These are phyloP conservation scores for Ectobius pallidus DNA, from an alignment of 2,888 invertebrate species.

Conservation along the genomic window DNA sequence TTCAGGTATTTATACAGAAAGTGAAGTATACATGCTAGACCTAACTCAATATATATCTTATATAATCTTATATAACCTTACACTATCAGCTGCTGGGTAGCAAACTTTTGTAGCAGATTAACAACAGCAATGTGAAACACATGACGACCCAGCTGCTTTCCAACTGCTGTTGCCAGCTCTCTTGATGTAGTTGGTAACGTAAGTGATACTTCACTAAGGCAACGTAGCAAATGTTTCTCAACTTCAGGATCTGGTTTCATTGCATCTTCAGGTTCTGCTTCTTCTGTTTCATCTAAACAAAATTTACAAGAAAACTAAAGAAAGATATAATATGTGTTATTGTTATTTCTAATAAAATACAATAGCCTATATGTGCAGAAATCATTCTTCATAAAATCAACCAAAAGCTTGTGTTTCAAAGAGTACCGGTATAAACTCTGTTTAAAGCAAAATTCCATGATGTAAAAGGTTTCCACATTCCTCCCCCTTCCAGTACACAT, in stretches of 20 bases:
- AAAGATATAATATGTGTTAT: background rate
- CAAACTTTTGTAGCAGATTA: constrained; percentile 77
- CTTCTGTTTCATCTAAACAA: constrained; percentile 45
- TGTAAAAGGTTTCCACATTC: too few relatives aligned
- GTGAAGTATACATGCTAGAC: too few relatives aligned
- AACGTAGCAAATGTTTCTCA: constrained; percentile 68
- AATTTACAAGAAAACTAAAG: constrained; percentile 19
- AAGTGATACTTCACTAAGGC: constrained; percentile 71
- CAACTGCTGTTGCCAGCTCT: constrained; percentile 65
- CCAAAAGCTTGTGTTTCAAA: too few relatives aligned
- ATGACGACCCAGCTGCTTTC: constrained; percentile 57
- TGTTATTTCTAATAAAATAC: too few relatives aligned
- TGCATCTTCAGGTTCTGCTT: constrained; percentile 41
- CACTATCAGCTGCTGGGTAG: constrained; percentile 71
- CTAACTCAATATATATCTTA: too few relatives aligned
- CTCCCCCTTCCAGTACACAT: too few relatives aligned
- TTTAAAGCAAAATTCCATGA: too few relatives aligned
- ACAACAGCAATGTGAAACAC: constrained; percentile 68
- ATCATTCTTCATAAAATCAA: background rate
- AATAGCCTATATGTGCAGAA: background rate
- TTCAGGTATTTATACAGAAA: too few relatives aligned
- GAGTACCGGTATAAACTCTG: too few relatives aligned
- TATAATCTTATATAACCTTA: too few relatives aligned
- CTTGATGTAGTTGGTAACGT: constrained; percentile 74
- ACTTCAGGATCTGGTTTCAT: constrained; percentile 62